A percentile compares a stretch with the other conserved stretches of the same genome.
These are phyloP conservation scores for Aviceda subcristata DNA, from an alignment of 2,113 vertebrate species.

Conservation along the genomic window DNA sequence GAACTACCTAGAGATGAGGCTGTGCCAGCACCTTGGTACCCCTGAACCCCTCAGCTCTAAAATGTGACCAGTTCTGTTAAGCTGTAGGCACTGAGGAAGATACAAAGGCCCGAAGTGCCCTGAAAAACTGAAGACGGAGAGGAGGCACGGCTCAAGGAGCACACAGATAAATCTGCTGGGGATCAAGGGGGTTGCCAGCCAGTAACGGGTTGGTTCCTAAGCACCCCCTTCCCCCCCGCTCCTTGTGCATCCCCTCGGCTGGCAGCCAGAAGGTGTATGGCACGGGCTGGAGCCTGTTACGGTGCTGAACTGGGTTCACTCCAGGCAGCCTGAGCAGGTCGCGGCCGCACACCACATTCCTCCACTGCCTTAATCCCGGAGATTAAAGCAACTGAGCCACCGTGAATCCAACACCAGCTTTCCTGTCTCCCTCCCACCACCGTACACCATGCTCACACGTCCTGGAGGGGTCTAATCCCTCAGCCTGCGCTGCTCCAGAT, in stretches of 20 bases:
- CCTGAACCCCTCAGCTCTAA: not conserved
- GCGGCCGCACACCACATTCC: slow-evolving; percentile 35
- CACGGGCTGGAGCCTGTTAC: not conserved
- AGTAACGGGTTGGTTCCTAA: not conserved
- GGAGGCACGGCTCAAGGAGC: not conserved
- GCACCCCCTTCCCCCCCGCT: not conserved
- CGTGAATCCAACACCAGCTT: slow-evolving; percentile 41
- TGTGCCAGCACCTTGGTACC: not conserved
- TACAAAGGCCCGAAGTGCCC: not conserved
- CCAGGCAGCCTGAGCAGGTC: slow-evolving; percentile 28
- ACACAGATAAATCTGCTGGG: not conserved
- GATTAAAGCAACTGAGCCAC: slow-evolving; percentile 56
- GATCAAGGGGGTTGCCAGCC: not conserved
- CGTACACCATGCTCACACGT: not conserved
- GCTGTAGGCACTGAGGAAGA: not conserved
- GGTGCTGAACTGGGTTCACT: slow-evolving; percentile 50
- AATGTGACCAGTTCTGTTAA: not conserved
- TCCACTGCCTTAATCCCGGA: slow-evolving; percentile 53
- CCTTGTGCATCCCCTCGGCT: not conserved
- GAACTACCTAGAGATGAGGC: not conserved
- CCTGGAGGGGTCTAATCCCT: not conserved
- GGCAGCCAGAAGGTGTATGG: not conserved
- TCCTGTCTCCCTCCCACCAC: not conserved
- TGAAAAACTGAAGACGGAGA: not conserved
- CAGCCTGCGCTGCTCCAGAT: not conserved